Evolutionary conservation across 2,888 invertebrate genomes (phyloP), one percentile per base, ranked within the genome.

Genomic region (Osedax fenrisi): DNA sequence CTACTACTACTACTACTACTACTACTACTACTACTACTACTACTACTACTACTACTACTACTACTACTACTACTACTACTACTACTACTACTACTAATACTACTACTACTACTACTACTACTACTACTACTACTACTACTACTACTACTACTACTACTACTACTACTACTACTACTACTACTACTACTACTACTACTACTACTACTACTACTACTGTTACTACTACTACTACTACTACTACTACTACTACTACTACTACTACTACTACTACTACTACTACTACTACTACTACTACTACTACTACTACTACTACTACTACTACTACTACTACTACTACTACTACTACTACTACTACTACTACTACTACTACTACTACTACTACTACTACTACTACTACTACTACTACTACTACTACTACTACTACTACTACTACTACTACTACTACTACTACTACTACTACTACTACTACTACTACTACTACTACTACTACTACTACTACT

Each of bases 401-500:
- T 10, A 61, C 3, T 61, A 1, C 3, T 61, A 1, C 3, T 61
- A 61, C 3, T 61, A 1, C 5, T 5, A 3, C 61, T 61, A 2
- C 61, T 10, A 61, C 61, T 61, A 2, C 3, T 10, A 61, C 61
- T 61, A 2, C 61, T 61, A 61, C 61, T 10, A 2, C 3, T 61
- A 61, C 61, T 10, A 2, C 61, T 61, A 61, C 61, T 61, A 2
- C 61, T 61, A 61, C 61, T 61, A 2, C 61, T 10, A 0, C 3
- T 61, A 61, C 3, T 61, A 61, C 3, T 61, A 61, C 3, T 61
- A 61, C 3, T 5, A 61, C 3, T 5, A 61, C 61, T 22, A 3
- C 61, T 61, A 61, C 61, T 61, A 61, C 61, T 61, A 61, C 61
- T 61, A 61, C 61, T 61, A 61, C 61, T 61, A 61, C 61, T 61